Percentiles rank a stretch among this genome's conserved stretches.
Conservation (phyloP, 2,888 invertebrate genomes). For the Bibio marci region DNA sequence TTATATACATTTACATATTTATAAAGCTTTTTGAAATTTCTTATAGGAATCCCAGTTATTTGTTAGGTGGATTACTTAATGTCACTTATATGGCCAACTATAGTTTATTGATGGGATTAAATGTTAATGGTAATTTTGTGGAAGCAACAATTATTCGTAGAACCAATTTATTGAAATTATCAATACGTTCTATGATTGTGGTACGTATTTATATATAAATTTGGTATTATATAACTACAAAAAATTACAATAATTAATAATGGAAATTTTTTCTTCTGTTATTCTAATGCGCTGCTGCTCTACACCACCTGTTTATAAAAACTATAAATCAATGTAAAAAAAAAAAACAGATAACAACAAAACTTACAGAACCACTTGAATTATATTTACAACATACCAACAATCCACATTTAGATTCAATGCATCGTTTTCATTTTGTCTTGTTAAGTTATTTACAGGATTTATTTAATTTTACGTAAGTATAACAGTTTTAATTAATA, state of each 20-base stretch:
- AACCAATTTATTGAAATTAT: conserved; percentile 36
- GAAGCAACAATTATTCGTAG: conserved; percentile 23
- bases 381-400: conserved; percentile 34
- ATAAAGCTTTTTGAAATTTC: too few species aligned
- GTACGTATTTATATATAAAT: conserved; percentile 21
- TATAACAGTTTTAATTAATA: too few species aligned
- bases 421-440: conserved; percentile 45
- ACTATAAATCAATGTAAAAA: too few species aligned
- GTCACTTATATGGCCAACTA: conserved; percentile 33
- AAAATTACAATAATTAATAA: too few species aligned
- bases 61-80: conserved; percentile 33
- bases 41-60: conserved; percentile 34
- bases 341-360: conserved; percentile 24
- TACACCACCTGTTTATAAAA: not conserved
- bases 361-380: conserved; percentile 29
- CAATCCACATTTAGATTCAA: conserved; percentile 38
- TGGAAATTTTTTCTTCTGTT: too few species aligned
- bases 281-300: too few species aligned
- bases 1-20: too few species aligned
- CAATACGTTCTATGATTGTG: conserved; percentile 37
- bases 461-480: conserved; percentile 49
- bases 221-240: too few species aligned
- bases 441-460: conserved; percentile 39
- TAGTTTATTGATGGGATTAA: conserved; percentile 17
- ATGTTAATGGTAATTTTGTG: not conserved